Conservation (phyloP, 2,888 invertebrate genomes). For the Tetrapedia diversipes region DNA sequence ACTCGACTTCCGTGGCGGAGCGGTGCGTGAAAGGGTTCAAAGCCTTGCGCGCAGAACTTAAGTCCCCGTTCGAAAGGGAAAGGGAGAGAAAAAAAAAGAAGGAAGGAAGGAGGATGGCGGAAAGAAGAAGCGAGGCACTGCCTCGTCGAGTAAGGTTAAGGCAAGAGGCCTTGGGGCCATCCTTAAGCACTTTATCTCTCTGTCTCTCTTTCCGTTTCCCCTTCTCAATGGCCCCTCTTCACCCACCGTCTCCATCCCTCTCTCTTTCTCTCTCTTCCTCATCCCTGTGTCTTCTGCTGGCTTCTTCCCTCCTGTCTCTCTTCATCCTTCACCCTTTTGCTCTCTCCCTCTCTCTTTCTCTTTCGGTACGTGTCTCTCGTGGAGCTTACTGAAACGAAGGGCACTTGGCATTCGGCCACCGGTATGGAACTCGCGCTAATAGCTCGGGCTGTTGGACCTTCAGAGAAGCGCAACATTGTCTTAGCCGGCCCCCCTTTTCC, state of each 20-base stretch:
- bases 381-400: slow-evolving; percentile 60
- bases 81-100: slow-evolving; percentile 1
- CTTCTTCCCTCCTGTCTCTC: slow-evolving; percentile 35
- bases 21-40: slow-evolving; percentile 60
- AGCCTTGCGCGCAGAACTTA: slow-evolving; percentile 47
- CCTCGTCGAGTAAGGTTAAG: slow-evolving; percentile 61
- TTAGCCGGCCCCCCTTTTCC: slow-evolving; percentile 67
- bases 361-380: slow-evolving; percentile 44
- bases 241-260: background rate
- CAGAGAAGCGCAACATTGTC: slow-evolving; percentile 74
- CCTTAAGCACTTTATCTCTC: slow-evolving; percentile 56
- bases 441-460: slow-evolving; percentile 71
- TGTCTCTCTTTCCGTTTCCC: slow-evolving; percentile 29
- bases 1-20: slow-evolving; percentile 58
- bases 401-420: slow-evolving; percentile 69
- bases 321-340: slow-evolving; percentile 16
- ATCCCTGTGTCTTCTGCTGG: background rate
- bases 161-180: slow-evolving; percentile 62
- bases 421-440: slow-evolving; percentile 69
- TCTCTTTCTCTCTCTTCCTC: slow-evolving; percentile 23
- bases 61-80: slow-evolving; percentile 50
- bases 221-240: background rate
- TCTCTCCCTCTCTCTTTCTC: too few species aligned
- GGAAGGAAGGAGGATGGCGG: background rate
- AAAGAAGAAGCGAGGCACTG: slow-evolving; percentile 49